Base-by-base conservation (phyloP, 2,113 vertebrate genomes). In the Rhinoderma darwinii region DNA sequence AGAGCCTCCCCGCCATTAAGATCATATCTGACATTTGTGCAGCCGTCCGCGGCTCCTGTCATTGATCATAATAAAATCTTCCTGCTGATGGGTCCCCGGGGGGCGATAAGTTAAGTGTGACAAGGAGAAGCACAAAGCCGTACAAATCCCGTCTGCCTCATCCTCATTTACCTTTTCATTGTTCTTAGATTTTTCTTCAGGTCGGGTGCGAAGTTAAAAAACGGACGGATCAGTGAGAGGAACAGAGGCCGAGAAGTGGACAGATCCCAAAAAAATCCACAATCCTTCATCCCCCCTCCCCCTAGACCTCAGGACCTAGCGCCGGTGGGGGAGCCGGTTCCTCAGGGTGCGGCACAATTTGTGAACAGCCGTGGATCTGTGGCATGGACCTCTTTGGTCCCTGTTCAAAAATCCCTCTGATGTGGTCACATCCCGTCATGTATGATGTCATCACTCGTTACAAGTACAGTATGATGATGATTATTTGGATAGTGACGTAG, bases 1-100 rank as follows among this genome's bases (percentile, higher is more conserved):
- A 91, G 94, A 88, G 90, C 51, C 54, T 84, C 39, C 10, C 47
- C 41, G 44, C 72, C 73, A 85, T 63, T 76, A 75, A 84, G 83
- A 85, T 85, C 73, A 77, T 77, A 85, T 85, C 72, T 85, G 83
- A 63, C 56, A 85, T 85, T 85, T 77, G 51, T 76, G 61, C 30
- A 63, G 72, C 54, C 41, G 22, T 15, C n/a, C 39, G 43, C 50
- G 73, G 54, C 73, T 77, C 72, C 56, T n/a, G 12, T 63, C 50
- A 85, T 77, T 85, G 83, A 77, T 85, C 83, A 66, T 77, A 63
- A 85, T 85, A 85, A 85, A 77, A 66, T 76, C 73, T 22, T 32
- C 37, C 70, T 66, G 27, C 25, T 63, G 44, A 77, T 63, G 73
- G 27, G 83, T 85, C 83, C 61, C 73, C 56, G 27, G 73, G 72